Percentiles rank a stretch among this genome's conserved stretches.
These are phyloP conservation scores for Cephus cinctus DNA, from an alignment of 1,140 invertebrate species.

Conservation along the genomic window DNA sequence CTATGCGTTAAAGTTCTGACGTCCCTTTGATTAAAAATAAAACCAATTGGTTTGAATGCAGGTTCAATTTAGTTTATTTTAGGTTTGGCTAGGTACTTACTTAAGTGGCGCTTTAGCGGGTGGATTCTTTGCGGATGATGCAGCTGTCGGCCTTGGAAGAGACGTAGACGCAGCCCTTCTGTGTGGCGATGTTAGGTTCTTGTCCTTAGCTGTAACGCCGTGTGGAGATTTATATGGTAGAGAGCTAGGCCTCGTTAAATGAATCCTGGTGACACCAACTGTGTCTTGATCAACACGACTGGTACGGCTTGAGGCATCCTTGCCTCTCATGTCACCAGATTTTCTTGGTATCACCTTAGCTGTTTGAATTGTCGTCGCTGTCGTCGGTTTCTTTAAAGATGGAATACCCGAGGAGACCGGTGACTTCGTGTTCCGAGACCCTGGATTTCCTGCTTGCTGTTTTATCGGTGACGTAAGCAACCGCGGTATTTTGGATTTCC, in stretches of 20 bases:
- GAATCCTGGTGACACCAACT: constrained; percentile 42
- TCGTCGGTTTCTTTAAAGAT: constrained; percentile 39
- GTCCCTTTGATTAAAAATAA: constrained; percentile 58
- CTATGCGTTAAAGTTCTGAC: constrained; percentile 73
- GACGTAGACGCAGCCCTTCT: constrained; percentile 67
- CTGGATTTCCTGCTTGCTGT: constrained; percentile 49
- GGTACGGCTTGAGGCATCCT: constrained; percentile 46
- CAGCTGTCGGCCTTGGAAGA: constrained; percentile 52
- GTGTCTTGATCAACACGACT: constrained; percentile 62
- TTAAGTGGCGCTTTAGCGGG: constrained; percentile 45
- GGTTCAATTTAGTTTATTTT: neutral
- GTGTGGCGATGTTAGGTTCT: constrained; percentile 55
- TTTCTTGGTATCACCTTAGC: constrained; percentile 32
- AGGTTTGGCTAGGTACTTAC: constrained; percentile 38
- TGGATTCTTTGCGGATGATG: constrained; percentile 38
- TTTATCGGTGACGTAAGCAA: constrained; percentile 64
- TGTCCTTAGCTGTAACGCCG: constrained; percentile 47
- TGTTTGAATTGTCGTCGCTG: constrained; percentile 14
- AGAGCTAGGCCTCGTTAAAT: constrained; percentile 60
- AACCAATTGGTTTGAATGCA: constrained; percentile 10
- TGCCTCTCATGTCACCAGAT: constrained; percentile 25
- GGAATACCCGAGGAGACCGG: constrained; percentile 43
- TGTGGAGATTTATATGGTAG: constrained; percentile 63
- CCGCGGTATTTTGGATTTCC: constrained; percentile 70
- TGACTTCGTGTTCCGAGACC: constrained; percentile 35